Evolutionary conservation across 2,113 vertebrate species (phyloP).

Genomic region (Pristiophorus japonicus): DNA sequence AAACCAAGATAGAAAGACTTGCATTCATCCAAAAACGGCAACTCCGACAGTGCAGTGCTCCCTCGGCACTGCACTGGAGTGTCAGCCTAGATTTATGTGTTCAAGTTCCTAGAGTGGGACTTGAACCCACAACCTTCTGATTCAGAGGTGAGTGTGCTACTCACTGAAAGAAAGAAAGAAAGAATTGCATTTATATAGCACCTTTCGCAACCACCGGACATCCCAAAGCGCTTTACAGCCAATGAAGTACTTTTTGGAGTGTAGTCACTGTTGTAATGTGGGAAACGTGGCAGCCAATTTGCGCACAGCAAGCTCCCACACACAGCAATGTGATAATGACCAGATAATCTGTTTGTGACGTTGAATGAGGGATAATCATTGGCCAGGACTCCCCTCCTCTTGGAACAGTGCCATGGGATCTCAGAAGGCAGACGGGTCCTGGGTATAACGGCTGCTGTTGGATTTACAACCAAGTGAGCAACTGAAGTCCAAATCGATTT

Average conservation of each 20-base stretch:
- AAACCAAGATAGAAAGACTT: neutral
- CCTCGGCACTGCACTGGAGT: too few relatives aligned
- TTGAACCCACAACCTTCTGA: too few relatives aligned
- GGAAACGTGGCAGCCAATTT: neutral
- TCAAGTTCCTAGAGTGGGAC: too few relatives aligned
- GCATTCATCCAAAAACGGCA: too few relatives aligned
- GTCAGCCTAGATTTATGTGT: too few relatives aligned
- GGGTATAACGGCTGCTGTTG: neutral
- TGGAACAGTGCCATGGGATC: neutral
- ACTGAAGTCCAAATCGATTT: neutral
- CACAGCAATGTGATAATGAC: neutral
- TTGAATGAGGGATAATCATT: neutral
- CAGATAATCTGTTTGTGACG: neutral
- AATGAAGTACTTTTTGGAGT: neutral
- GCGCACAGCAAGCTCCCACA: neutral
- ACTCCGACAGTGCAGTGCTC: too few relatives aligned
- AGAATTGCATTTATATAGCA: neutral
- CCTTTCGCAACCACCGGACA: neutral
- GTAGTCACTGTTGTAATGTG: neutral
- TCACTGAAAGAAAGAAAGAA: neutral
- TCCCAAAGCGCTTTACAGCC: neutral
- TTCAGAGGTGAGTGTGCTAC: too few relatives aligned
- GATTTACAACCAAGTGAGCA: neutral
- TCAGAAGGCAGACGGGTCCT: neutral
- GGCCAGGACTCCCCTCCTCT: neutral